A percentile compares a stretch with the other conserved stretches of the same genome.
phyloP scores from a whole-genome alignment of 2,888 invertebrate species.

The Pterobdella sp. region DNA sequence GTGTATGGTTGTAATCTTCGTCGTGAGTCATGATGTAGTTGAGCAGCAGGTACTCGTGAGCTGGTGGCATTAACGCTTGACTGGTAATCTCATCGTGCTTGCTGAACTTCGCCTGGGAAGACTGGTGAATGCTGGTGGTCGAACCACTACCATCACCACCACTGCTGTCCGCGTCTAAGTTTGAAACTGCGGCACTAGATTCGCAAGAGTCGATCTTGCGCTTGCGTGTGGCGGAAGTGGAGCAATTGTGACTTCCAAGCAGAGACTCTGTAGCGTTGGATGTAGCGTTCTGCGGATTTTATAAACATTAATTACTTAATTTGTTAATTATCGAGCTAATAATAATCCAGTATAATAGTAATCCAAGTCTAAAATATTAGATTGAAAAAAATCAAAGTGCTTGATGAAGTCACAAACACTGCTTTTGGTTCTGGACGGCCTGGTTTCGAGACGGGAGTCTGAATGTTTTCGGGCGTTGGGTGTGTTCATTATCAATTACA shows the following conservation, averaged over 20 bases:
- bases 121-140: conserved; percentile 30
- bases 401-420: not conserved
- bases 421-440: conserved; percentile 23
- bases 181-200: conserved; percentile 29
- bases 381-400: not conserved
- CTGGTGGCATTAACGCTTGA: conserved; percentile 14
- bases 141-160: conserved; percentile 31
- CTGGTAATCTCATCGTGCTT: conserved; percentile 28
- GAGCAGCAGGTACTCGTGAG: conserved; percentile 12
- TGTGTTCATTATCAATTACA: conserved; percentile 21
- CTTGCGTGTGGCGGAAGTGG: conserved; percentile 23
- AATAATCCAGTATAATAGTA: not conserved
- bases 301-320: not conserved
- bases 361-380: not conserved
- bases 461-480: conserved; percentile 26
- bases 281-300: conserved; percentile 11
- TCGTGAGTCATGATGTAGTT: conserved; percentile 21
- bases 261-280: conserved; percentile 24
- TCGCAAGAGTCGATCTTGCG: conserved; percentile 30
- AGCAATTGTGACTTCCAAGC: conserved; percentile 23
- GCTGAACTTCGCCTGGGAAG: conserved; percentile 31
- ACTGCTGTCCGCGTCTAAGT: conserved; percentile 31
- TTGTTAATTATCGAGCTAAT: not conserved
- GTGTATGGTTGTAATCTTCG: conserved; percentile 7
- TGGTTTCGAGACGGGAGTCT: conserved; percentile 28